Base-by-base conservation (phyloP, 2,888 invertebrate species). In the Fragum whitleyi region DNA sequence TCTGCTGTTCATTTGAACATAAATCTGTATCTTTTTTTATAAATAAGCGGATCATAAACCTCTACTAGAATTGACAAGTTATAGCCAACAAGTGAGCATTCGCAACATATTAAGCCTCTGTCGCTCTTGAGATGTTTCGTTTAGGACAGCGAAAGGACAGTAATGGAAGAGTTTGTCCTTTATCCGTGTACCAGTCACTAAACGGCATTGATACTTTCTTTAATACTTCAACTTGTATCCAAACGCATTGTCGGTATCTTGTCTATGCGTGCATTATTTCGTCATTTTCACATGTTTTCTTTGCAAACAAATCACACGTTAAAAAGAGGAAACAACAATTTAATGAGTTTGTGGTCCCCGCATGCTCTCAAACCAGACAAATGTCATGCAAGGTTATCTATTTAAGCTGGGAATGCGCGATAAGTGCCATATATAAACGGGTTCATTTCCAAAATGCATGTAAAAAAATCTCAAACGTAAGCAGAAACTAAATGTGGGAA, bases 261-360 rank as follows among this genome's bases (percentile, higher is more conserved):
- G 62, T 62, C 62, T 21, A 19, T 36, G 32, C 62, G 62, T 5
- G 32, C 2, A 62, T 62, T 32, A 62, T 32, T 62, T 62, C 16
- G 28, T n/a, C 32, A 36, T 57, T 57, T 55, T 23, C 16, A 19
- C 57, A 26, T 57, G 6, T 62, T 29, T 62, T 32, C 32, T 23
- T 32, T 32, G 7, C 32, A 62, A 62, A 62, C 62, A 62, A 32
- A 62, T 62, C 28, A 62, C 62, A 36, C 29, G 62, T 62, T 62
- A 62, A 62, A 62, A 62, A 32, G 32, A 28, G n/a, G 36, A 62
- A 62, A 62, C 36, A 62, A 32, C 62, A 62, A 28, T 62, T 62
- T 62, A 62, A 62, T 62, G 62, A 36, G 32, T 32, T 62, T 62
- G 62, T 62, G 7, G 26, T 57, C 57, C 26, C 16, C 28, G 0